Evolutionary conservation across 1,140 invertebrate species (phyloP).

Genomic region (Saccostrea cuccullata): DNA sequence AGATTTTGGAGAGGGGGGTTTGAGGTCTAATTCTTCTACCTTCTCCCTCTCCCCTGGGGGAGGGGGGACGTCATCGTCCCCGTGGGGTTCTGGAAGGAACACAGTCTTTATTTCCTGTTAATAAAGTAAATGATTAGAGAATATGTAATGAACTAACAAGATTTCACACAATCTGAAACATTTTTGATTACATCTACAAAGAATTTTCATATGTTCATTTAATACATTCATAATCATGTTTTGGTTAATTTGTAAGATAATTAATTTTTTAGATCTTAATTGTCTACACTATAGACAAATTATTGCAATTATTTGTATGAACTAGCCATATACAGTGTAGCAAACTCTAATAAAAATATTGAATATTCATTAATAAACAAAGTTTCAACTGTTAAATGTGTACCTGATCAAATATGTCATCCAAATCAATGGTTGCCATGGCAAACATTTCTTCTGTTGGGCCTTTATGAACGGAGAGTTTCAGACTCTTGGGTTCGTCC

Average conservation of each 20-base stretch:
- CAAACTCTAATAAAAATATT: too few relatives aligned
- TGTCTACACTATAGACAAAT: too few relatives aligned
- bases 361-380: too few relatives aligned
- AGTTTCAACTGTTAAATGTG: too few relatives aligned
- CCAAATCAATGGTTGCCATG: conserved; percentile 75
- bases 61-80: conserved; percentile 67
- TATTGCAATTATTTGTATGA: too few relatives aligned
- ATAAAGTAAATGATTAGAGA: neutral
- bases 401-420: conserved; percentile 65
- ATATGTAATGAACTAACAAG: neutral
- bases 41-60: conserved; percentile 63
- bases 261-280: too few relatives aligned
- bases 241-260: too few relatives aligned
- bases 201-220: too few relatives aligned
- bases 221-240: too few relatives aligned
- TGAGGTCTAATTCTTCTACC: conserved; percentile 65
- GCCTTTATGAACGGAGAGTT: conserved; percentile 72
- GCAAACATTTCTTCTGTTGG: conserved; percentile 73
- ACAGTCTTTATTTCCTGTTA: conserved; percentile 68
- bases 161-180: neutral
- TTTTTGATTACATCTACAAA: too few relatives aligned
- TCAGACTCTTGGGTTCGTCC: conserved; percentile 63
- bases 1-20: conserved; percentile 55
- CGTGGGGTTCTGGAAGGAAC: conserved; percentile 62
- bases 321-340: too few relatives aligned